Evolutionary conservation across 2,797 vertebrate species (phyloP).

Genomic region (Paguma larvata): DNA sequence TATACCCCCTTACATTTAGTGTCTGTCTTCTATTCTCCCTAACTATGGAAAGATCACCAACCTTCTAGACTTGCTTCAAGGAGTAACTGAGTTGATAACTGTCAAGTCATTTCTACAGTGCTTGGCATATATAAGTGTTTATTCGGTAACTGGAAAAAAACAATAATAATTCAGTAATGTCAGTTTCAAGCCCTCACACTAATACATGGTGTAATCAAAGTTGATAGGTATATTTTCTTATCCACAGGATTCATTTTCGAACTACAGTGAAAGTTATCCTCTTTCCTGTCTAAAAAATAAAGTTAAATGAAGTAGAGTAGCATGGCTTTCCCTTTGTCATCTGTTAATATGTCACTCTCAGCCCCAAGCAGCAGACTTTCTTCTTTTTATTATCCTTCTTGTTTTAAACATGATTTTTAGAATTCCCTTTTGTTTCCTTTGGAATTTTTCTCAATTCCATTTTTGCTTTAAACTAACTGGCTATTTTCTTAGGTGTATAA

Average conservation of each 20-base stretch:
- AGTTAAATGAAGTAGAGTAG: background rate
- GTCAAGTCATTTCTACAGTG: background rate
- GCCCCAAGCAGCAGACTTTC: background rate
- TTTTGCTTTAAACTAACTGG: background rate
- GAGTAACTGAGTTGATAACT: background rate
- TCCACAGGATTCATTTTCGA: background rate
- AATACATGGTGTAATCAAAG: background rate
- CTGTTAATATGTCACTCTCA: background rate
- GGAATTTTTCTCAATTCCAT: background rate
- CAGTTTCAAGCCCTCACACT: background rate
- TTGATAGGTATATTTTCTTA: background rate
- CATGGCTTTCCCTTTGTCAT: background rate
- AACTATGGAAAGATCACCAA: background rate
- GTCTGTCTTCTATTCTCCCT: background rate
- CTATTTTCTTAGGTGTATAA: background rate
- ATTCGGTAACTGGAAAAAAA: background rate
- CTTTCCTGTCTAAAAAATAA: background rate
- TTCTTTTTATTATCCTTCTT: slow-evolving; percentile 9
- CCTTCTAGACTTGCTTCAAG: background rate
- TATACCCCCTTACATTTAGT: background rate
- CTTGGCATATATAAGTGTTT: background rate
- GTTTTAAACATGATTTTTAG: slow-evolving; percentile 16
- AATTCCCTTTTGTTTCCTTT: background rate
- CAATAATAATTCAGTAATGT: background rate
- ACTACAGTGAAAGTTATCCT: background rate